A percentile compares a stretch with the other conserved stretches of the same genome.
phyloP scores from a whole-genome alignment of 2,888 invertebrate genomes.

The Zygothrica quintamaculata region DNA sequence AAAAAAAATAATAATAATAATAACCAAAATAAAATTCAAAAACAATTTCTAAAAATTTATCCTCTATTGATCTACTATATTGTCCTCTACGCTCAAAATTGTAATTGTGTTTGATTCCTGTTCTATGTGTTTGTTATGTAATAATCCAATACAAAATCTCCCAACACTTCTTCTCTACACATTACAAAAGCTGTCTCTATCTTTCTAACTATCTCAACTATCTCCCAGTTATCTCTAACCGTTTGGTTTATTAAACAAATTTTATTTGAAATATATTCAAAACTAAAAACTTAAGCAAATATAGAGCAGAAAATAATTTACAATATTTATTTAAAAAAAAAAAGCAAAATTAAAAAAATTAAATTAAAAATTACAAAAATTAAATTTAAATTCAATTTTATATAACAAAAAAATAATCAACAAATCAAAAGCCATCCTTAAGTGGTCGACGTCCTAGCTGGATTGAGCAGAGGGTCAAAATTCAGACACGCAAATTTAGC shows the following conservation, averaged over 20 bases:
- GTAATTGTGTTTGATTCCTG: slow-evolving; percentile 60
- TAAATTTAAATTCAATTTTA: slow-evolving; percentile 63
- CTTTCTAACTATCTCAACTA: slow-evolving; percentile 29
- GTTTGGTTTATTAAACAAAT: slow-evolving; percentile 68
- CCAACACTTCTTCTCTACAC: slow-evolving; percentile 64
- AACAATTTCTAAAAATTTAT: slow-evolving; percentile 4
- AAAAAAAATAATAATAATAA: too few relatives aligned
- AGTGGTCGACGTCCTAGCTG: slow-evolving; percentile 85
- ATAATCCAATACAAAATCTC: slow-evolving; percentile 46
- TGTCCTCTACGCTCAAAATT: slow-evolving; percentile 44
- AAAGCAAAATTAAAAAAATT: slow-evolving; percentile 14
- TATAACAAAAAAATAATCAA: slow-evolving; percentile 35
- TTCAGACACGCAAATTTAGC: slow-evolving; percentile 85
- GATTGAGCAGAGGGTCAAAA: slow-evolving; percentile 85
- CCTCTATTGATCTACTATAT: slow-evolving; percentile 31
- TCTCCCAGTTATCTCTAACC: slow-evolving; percentile 42
- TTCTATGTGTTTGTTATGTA: slow-evolving; percentile 74
- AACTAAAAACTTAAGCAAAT: slow-evolving; percentile 47
- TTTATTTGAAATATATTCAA: slow-evolving; percentile 68
- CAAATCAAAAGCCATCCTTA: slow-evolving; percentile 83
- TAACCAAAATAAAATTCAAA: slow-evolving; percentile 8
- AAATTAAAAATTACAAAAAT: slow-evolving; percentile 35
- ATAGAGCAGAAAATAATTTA: slow-evolving; percentile 46
- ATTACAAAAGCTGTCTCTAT: slow-evolving; percentile 33
- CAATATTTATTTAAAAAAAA: slow-evolving; percentile 55